phyloP scores from a whole-genome alignment of 2,113 vertebrate species.

The Hyperopisus bebe region DNA sequence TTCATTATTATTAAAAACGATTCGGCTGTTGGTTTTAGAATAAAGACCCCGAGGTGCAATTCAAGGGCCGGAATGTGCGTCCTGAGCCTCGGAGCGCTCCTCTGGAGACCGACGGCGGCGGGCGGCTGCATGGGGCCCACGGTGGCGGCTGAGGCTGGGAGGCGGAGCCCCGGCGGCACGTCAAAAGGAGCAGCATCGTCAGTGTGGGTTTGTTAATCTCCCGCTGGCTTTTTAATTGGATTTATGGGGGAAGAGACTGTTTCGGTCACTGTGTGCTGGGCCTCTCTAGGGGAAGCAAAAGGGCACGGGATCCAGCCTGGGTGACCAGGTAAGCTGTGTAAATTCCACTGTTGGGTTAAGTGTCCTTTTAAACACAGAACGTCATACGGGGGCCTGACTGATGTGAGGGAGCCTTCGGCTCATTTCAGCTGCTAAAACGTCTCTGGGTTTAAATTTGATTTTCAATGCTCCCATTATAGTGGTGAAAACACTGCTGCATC shows the following conservation, averaged over 20 bases:
- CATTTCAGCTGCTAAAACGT: neutral
- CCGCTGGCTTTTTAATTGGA: slow-evolving; percentile 37
- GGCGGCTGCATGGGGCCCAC: neutral
- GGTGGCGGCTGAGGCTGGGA: neutral
- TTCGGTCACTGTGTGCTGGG: neutral
- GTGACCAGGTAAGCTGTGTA: neutral
- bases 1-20: neutral
- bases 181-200: slow-evolving; percentile 2
- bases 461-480: neutral
- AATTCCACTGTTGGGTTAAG: neutral
- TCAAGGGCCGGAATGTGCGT: neutral
- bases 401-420: neutral
- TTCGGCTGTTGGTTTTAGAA: neutral
- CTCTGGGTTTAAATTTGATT: neutral
- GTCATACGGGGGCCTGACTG: neutral
- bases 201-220: slow-evolving; percentile 12
- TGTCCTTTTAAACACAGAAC: neutral
- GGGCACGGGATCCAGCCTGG: neutral
- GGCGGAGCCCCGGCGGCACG: neutral
- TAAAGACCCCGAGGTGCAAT: neutral
- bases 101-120: neutral
- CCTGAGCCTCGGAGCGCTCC: neutral
- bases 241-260: slow-evolving; percentile 16
- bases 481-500: neutral
- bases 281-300: neutral